Conservation (phyloP, 1,140 invertebrate species). For the Listronotus oregonensis region DNA sequence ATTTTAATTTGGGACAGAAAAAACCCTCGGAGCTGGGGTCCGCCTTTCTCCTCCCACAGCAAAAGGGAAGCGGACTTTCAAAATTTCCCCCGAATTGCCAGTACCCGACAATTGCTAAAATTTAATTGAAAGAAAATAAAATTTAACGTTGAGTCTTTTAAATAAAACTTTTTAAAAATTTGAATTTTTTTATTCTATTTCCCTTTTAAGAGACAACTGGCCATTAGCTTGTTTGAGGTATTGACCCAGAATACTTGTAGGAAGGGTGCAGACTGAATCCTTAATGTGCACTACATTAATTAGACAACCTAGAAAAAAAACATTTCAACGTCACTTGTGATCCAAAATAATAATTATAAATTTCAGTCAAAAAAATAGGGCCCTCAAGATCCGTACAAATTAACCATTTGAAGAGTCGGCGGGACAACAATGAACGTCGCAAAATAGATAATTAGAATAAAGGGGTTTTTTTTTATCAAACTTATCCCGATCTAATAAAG, state of each 20-base stretch:
- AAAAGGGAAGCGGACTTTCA: conserved; percentile 55
- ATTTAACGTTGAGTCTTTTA: not conserved
- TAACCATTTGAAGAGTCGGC: too few relatives aligned
- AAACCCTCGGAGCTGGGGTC: conserved; percentile 50
- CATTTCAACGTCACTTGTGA: too few relatives aligned
- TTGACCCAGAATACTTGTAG: conserved; percentile 77
- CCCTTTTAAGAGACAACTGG: conserved; percentile 81
- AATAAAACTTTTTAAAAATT: too few relatives aligned
- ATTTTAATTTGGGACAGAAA: conserved; percentile 54
- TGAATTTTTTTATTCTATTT: conserved; percentile 40
- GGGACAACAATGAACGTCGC: too few relatives aligned
- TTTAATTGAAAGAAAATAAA: not conserved
- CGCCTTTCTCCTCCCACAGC: conserved; percentile 52
- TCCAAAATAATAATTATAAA: too few relatives aligned
- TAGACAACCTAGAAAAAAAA: conserved; percentile 66
- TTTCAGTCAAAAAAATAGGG: too few relatives aligned
- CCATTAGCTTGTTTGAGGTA: conserved; percentile 83
- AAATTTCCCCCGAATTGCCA: conserved; percentile 66
- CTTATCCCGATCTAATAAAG: too few relatives aligned
- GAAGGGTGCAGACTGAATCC: conserved; percentile 75
- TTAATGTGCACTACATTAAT: conserved; percentile 81
- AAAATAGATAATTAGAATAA: too few relatives aligned
- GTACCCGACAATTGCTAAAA: conserved; percentile 76
- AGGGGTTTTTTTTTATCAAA: too few relatives aligned
- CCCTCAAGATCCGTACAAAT: too few relatives aligned